phyloP scores from a whole-genome alignment of 2,888 invertebrate genomes.

The Thecocarcelia acutangulata region DNA sequence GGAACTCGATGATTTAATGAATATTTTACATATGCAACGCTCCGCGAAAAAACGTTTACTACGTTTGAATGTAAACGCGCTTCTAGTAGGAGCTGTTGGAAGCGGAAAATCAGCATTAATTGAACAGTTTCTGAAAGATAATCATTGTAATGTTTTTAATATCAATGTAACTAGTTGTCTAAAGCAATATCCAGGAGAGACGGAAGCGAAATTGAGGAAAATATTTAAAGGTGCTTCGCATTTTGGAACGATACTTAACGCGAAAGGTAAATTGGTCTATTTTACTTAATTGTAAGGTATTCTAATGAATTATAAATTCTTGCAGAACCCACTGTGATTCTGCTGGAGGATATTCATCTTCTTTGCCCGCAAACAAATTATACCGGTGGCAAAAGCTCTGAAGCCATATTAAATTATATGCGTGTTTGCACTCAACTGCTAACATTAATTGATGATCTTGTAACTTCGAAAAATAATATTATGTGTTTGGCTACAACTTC shows the following conservation, averaged over 20 bases:
- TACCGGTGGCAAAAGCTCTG: conserved; percentile 66
- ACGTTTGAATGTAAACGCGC: conserved; percentile 70
- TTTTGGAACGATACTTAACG: conserved; percentile 75
- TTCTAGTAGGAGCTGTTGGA: conserved; percentile 83
- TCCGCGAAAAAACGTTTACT: conserved; percentile 13
- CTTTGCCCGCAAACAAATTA: conserved; percentile 80
- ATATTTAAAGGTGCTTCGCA: conserved; percentile 81
- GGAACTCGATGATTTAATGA: conserved; percentile 74
- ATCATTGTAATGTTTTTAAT: conserved; percentile 81
- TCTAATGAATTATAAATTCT: background rate
- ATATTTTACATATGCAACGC: conserved; percentile 76
- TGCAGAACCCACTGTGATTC: conserved; percentile 79
- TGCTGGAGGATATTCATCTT: conserved; percentile 81
- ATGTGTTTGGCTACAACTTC: conserved; percentile 83
- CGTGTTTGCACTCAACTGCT: conserved; percentile 82
- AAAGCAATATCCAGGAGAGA: conserved; percentile 83
- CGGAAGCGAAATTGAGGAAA: conserved; percentile 81
- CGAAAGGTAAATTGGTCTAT: conserved; percentile 69
- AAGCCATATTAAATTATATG: conserved; percentile 76
- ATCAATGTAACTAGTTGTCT: conserved; percentile 77
- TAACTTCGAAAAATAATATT: conserved; percentile 76
- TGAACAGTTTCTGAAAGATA: conserved; percentile 81
- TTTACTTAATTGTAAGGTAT: background rate
- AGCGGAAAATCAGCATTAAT: conserved; percentile 84
- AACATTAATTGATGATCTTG: conserved; percentile 82